phyloP scores from a whole-genome alignment of 1,140 invertebrate species.

The Brachystomella parvula region DNA sequence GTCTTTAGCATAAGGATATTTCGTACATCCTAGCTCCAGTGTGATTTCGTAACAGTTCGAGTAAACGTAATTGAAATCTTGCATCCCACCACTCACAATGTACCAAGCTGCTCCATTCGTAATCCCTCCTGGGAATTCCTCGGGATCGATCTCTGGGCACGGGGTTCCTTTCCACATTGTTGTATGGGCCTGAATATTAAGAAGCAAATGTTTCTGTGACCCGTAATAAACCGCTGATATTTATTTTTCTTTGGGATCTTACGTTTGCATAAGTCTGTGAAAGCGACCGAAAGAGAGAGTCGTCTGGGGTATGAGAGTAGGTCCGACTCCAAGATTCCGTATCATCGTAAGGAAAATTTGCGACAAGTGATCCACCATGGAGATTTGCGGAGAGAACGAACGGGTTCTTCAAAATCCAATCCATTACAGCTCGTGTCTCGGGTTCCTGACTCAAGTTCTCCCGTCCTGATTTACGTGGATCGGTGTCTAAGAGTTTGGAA shows the following conservation, averaged over 20 bases:
- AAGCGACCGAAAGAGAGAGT: conserved; percentile 71
- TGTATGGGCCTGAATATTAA: conserved; percentile 56
- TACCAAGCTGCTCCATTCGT: conserved; percentile 93
- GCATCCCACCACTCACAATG: conserved; percentile 83
- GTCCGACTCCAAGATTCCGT: conserved; percentile 43
- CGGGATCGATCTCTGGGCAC: conserved; percentile 55
- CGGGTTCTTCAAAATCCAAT: conserved; percentile 74
- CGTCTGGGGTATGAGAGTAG: conserved; percentile 61
- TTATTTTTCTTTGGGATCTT: conserved; percentile 34
- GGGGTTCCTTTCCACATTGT: conserved; percentile 70
- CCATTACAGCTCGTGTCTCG: conserved; percentile 84
- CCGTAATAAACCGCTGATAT: conserved; percentile 4
- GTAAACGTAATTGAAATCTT: conserved; percentile 93
- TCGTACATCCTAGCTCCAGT: conserved; percentile 86
- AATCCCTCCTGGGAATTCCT: conserved; percentile 71
- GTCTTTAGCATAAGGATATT: conserved; percentile 69
- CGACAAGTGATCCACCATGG: conserved; percentile 86
- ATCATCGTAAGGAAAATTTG: conserved; percentile 90
- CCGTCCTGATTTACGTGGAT: conserved; percentile 41
- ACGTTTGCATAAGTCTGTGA: conserved; percentile 74
- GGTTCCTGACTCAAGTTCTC: conserved; percentile 60
- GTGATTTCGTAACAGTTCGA: conserved; percentile 92
- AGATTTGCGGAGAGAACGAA: conserved; percentile 96
- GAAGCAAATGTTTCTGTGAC: conserved; percentile 4
- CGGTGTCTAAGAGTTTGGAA: conserved; percentile 7